Evolutionary conservation across 1,140 invertebrate species (phyloP), one percentile per base, ranked within the genome.

Genomic region (Trichogramma pretiosum): DNA sequence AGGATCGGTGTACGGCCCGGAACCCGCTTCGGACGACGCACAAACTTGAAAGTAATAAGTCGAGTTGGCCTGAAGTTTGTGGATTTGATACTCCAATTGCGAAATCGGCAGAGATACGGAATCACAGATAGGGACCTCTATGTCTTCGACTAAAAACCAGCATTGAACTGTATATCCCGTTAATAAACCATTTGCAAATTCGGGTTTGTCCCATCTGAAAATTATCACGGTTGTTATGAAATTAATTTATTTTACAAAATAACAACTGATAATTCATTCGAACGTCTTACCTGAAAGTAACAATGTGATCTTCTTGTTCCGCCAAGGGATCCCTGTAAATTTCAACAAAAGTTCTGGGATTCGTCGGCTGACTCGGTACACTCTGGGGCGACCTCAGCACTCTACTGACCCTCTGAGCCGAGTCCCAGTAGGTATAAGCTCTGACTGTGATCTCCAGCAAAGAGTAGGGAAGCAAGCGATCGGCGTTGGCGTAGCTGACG

Each of bases 401-500:
- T 0, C 74, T 70, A 3, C 74, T 74, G 0, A 82, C 78, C 19
- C 75, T 72, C 8, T 73, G 64, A 0, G 87, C 82, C 7, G 82
- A 77, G 23, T 84, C 84, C 89, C 90, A 94, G 54, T 84, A 84
- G 0, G 89, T 91, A 53, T 84, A 84, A 0, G 89, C 83, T 40
- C 83, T 80, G 2, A 94, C 75, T 1, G 78, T 79, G 4, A 91
- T 75, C 26, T 80, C 78, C 7, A 92, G 56, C 8, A 69, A 60
- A 1, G 81, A 79, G 61, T 83, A 87, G 0, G 88, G 83, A 7
- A 76, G 57, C 40, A 87, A 70, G 14, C 63, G 56, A 57, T 72
- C 67, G 0, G 70, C 67, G 53, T 66, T 68, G n/a, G 73, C 67
- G 47, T 73, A 73, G 0, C 62, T 52, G 44, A 74, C 65, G 17